Evolutionary conservation across 2,113 vertebrate species (phyloP).

Genomic region (Lepisosteus osseus): DNA sequence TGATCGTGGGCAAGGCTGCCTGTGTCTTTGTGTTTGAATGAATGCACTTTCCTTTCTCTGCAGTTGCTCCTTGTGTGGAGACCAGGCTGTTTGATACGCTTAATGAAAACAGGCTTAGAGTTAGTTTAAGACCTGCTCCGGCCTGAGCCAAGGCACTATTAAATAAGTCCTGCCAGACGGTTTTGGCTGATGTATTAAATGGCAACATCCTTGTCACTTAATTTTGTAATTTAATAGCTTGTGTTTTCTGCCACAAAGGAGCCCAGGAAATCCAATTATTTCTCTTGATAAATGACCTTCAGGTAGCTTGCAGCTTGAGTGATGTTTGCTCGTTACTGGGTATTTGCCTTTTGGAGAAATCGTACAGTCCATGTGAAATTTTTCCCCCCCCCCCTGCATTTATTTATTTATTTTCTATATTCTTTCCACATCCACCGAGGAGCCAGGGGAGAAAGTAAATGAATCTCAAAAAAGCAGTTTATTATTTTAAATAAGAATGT

Average conservation of each 20-base stretch:
- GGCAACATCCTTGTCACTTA: conserved; percentile 26
- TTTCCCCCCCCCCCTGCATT: too few species aligned
- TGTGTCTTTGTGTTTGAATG: too few species aligned
- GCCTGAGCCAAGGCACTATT: not conserved
- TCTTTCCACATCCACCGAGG: too few species aligned
- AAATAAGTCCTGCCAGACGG: conserved; percentile 29
- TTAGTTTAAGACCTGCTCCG: conserved; percentile 7
- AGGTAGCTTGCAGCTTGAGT: conserved; percentile 22
- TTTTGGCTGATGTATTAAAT: not conserved
- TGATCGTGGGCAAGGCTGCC: too few species aligned
- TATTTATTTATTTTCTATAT: too few species aligned
- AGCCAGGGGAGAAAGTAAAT: too few species aligned
- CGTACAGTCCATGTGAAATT: too few species aligned
- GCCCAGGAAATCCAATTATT: conserved; percentile 48
- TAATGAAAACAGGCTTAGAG: conserved; percentile 15
- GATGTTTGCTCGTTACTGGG: conserved; percentile 30
- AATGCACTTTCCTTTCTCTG: too few species aligned
- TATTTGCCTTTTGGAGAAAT: not conserved
- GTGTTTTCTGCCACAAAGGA: conserved; percentile 33
- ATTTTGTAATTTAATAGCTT: conserved; percentile 15
- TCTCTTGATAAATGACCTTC: conserved; percentile 45
- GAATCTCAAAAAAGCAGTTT: too few species aligned
- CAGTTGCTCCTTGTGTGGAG: too few species aligned
- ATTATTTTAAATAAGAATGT: too few species aligned
- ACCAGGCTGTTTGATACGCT: not conserved